Base-by-base conservation (phyloP, 2,113 vertebrate species). In the Panthera tigris region DNA sequence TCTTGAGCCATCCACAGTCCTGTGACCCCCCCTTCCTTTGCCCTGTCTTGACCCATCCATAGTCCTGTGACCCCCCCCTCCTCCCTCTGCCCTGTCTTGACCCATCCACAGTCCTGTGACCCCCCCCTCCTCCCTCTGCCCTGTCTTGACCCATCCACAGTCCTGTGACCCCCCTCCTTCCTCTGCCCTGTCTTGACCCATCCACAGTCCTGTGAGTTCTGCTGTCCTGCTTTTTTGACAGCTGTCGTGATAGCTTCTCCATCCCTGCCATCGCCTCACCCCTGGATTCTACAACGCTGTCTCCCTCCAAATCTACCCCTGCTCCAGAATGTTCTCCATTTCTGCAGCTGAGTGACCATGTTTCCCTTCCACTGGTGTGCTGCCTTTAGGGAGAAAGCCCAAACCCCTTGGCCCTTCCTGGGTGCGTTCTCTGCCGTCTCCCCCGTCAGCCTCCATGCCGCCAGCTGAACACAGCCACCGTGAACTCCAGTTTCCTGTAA, bases 371-470 rank as follows among this genome's bases (percentile, higher is more conserved):
- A 0, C 25, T 1, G 31, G 33, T 48, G 3, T 6, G 0, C 7
- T 13, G 3, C 19, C 1, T 8, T 48, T 25, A 29, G 5, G 14
- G 48, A 13, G 12, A 4, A 23, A n/a, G 7, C 18, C 57, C 39
- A 6, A 11, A 65, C n/a, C 6, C 74, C 1, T 6, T 14, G 12
- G 5, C 68, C 41, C 7, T 11, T 21, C 14, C 1, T 9, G 4
- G 1, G 19, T 19, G 29, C 31, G 16, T 12, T 21, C 23, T 14
- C 55, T 27, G 57, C 33, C 4, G 1, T 68, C 55, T 36, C 33
- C 18, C n/a, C 27, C 10, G 0, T 2, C 4, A 23, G 0, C 1
- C 14, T 19, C 86, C 25, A 9, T 1, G 6, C 25, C 7, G 57
- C 36, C 91, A 18, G 33, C 66, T 3, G 21, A 31, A n/a, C 15